phyloP scores from a whole-genome alignment of 2,797 vertebrate genomes.

The Tragopan temminckii region DNA sequence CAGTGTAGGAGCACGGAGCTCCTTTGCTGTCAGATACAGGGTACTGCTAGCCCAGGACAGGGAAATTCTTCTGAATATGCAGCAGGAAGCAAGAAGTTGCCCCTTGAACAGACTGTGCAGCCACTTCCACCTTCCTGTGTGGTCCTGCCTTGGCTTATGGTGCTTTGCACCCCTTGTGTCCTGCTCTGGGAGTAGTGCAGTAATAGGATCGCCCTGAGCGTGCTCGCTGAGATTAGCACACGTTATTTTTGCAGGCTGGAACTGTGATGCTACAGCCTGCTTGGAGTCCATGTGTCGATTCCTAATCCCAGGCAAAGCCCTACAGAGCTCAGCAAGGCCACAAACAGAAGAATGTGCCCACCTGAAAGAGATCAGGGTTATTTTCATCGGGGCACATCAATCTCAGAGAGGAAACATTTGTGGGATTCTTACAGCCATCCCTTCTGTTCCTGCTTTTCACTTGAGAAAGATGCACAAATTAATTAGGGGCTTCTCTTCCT shows the following conservation, averaged over 20 bases:
- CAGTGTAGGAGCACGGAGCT: neutral
- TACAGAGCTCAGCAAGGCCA: neutral
- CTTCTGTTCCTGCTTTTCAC: neutral
- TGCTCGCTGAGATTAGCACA: constrained; percentile 22
- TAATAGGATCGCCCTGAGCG: neutral
- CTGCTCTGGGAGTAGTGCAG: neutral
- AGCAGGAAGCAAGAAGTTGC: neutral
- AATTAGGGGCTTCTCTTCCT: neutral
- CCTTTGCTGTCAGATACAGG: neutral
- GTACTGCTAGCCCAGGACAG: rapidly evolving
- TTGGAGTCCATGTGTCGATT: neutral
- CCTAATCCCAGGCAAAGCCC: constrained; percentile 20
- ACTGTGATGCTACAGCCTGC: neutral
- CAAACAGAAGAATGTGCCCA: neutral
- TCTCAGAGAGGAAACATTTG: neutral
- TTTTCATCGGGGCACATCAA: neutral
- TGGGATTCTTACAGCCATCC: neutral
- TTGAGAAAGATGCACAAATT: neutral
- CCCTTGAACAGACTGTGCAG: rapidly evolving
- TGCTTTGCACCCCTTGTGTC: neutral
- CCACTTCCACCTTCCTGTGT: neutral
- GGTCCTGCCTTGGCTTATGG: neutral
- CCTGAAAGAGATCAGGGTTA: neutral
- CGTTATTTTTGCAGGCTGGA: constrained; percentile 36
- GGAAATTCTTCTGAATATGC: neutral